phyloP scores from a whole-genome alignment of 2,113 vertebrate genomes.

The Hippocampus zosterae region DNA sequence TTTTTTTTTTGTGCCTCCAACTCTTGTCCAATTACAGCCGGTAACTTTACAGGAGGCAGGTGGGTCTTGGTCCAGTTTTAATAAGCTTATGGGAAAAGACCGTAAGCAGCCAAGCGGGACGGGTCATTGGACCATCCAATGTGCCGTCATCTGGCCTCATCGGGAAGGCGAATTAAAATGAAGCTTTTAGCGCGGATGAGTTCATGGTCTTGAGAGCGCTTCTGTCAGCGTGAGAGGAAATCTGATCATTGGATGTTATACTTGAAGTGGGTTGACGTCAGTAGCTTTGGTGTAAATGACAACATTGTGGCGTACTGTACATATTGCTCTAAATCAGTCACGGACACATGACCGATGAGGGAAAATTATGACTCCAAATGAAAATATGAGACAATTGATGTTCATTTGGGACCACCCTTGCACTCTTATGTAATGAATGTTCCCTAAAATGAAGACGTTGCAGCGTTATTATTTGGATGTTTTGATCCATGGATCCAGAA shows the following conservation, averaged over 20 bases:
- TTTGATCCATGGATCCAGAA: not conserved
- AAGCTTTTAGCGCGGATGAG: not conserved
- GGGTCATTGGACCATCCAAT: conserved; percentile 28
- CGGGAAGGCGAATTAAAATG: not conserved
- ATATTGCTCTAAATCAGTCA: conserved; percentile 32
- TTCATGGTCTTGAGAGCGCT: not conserved
- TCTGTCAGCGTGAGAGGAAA: conserved; percentile 29
- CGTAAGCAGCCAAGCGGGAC: conserved; percentile 18
- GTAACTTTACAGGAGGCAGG: conserved; percentile 42
- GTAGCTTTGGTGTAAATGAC: conserved; percentile 16
- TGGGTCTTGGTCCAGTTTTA: conserved; percentile 24
- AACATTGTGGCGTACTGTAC: not conserved
- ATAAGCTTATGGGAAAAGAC: conserved; percentile 39
- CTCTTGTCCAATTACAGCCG: conserved; percentile 42
- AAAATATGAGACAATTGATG: conserved; percentile 1
- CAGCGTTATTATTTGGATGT: not conserved
- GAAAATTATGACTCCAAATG: conserved; percentile 13
- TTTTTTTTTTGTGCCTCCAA: conserved; percentile 16
- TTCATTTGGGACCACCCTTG: not conserved
- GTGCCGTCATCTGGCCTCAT: conserved; percentile 24
- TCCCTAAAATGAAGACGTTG: conserved; percentile 1
- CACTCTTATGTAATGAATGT: not conserved
- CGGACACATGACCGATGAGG: conserved; percentile 17
- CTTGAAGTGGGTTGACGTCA: conserved; percentile 36
- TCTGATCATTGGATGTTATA: conserved; percentile 40